Evolutionary conservation across 2,797 vertebrate genomes (phyloP), one percentile per base, ranked within the genome.

Genomic region (Coregonus suidteri): DNA sequence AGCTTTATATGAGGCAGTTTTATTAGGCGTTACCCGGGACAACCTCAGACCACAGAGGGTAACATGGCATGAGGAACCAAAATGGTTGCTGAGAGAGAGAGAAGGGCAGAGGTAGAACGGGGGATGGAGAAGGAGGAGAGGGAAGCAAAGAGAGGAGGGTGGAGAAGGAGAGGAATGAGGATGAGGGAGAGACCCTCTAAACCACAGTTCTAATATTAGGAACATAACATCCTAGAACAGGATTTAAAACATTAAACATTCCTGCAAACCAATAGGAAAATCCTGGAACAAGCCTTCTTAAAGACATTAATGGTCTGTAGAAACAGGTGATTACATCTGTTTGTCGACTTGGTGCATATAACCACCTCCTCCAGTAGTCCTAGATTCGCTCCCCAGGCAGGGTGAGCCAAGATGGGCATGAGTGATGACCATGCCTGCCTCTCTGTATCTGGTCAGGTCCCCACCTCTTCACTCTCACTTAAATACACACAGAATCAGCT

Each of bases 401-500:
- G 56, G 56, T 62, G 56, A 62, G 56, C 56, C n/a, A n/a, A 62
- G 56, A 11, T 62, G 56, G n/a, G 56, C 56, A 62, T 62, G 30
- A 11, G 25, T 6, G 52, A 53, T 16, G 71, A 30, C 51, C 71
- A 54, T 53, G 9, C 5, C 25, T 14, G 13, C 13, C 71, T 54
- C 67, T 71, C n/a, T 72, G 3, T 53, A 47, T 30, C 4, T n/a
- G 16, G 47, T 20, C 70, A 3, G 6, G 6, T 20, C 70, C 16
- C 71, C 51, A 31, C 51, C 71, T 72, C 52, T 34, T 67, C 65
- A 67, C 65, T 31, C 71, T 72, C 25, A 52, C 47, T 54, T 14
- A 41, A 69, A 69, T 37, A 69, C 35, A 6, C 52, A 54, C 51
- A 31, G 20, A 35, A 72, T 51, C 70, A 71, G 70, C 41, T 14